Conservation (phyloP, 2,113 vertebrate genomes). For the Dolichallabes microphthalmus region DNA sequence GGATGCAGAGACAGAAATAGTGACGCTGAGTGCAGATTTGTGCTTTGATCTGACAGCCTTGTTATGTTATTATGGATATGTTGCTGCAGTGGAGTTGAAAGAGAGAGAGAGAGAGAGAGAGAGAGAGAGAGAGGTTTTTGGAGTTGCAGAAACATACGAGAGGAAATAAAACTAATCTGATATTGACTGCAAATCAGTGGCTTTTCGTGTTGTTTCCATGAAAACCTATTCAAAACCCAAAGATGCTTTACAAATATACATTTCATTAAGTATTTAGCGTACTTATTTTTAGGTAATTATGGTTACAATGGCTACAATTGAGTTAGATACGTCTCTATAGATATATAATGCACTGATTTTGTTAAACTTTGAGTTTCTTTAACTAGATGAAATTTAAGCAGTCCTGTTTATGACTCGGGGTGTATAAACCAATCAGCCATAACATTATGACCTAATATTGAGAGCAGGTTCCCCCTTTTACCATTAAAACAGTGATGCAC, state of each 20-base stretch:
- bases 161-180: not conserved
- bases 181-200: not conserved
- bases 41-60: conserved; percentile 48
- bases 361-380: not conserved
- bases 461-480: too few relatives aligned
- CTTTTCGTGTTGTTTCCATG: not conserved
- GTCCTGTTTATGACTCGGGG: not conserved
- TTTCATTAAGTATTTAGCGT: not conserved
- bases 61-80: conserved; percentile 51
- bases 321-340: not conserved
- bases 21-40: conserved; percentile 39
- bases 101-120: conserved; percentile 3
- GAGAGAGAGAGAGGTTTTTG: not conserved
- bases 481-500: too few relatives aligned
- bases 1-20: not conserved
- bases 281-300: not conserved
- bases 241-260: not conserved
- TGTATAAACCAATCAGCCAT: too few relatives aligned
- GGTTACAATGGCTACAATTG: not conserved
- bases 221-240: not conserved
- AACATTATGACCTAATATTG: too few relatives aligned
- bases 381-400: not conserved
- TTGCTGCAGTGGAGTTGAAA: conserved; percentile 57
- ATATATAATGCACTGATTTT: not conserved
- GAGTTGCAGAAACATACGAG: not conserved